Evolutionary conservation across 2,113 vertebrate genomes (phyloP).

Genomic region (Thamnophis sirtalis): DNA sequence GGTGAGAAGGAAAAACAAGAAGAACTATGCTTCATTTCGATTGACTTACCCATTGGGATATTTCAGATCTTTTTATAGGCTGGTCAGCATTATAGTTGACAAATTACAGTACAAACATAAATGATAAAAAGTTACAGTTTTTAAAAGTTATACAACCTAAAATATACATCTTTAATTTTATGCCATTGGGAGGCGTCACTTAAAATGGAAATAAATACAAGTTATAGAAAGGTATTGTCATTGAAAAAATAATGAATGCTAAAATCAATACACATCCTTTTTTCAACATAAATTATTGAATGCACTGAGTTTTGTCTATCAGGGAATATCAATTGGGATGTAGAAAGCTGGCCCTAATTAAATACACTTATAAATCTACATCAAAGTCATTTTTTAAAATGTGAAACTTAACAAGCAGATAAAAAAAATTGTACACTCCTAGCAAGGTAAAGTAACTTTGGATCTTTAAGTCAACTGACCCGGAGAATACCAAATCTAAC

Average conservation of each 20-base stretch:
- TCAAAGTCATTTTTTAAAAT: neutral
- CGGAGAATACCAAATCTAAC: neutral
- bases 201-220: neutral
- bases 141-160: neutral
- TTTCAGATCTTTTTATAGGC: neutral
- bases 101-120: neutral
- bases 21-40: neutral
- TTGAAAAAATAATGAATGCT: neutral
- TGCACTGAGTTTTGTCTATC: neutral
- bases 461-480: neutral
- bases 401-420: neutral
- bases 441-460: neutral
- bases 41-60: neutral
- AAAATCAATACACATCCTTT: neutral
- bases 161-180: neutral
- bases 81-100: neutral
- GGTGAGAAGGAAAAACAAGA: neutral
- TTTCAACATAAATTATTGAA: neutral
- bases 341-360: neutral
- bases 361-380: neutral
- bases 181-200: neutral
- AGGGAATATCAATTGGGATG: neutral
- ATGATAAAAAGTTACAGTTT: neutral
- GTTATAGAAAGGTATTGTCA: neutral
- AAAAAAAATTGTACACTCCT: neutral